Percentiles rank a stretch among this genome's conserved stretches.
These are phyloP conservation scores for Xerus inauris DNA, from an alignment of 2,113 vertebrate species.

Conservation along the genomic window DNA sequence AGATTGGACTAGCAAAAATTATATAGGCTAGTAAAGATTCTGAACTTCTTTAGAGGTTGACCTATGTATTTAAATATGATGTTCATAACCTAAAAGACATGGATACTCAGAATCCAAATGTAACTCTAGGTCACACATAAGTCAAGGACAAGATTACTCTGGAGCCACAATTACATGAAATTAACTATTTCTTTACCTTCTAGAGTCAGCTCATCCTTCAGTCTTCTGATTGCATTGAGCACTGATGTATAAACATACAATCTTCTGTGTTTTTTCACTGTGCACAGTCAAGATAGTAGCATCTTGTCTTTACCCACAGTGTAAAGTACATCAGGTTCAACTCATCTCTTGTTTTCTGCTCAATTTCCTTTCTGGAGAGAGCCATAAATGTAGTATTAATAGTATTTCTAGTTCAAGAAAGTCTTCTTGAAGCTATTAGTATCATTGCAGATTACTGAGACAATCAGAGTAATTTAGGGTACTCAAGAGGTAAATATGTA, in stretches of 20 bases:
- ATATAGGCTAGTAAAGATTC: neutral
- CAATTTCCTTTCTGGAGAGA: conserved; percentile 25
- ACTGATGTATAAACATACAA: neutral
- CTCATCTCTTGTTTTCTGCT: conserved; percentile 11
- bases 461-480: neutral
- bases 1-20: conserved; percentile 27
- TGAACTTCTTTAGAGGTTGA: conserved; percentile 47
- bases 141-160: conserved; percentile 25
- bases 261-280: neutral
- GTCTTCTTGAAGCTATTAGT: conserved; percentile 13
- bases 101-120: conserved; percentile 46
- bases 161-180: neutral
- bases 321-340: neutral
- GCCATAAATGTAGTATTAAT: neutral
- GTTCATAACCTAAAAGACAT: conserved; percentile 38
- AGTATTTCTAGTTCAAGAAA: conserved; percentile 27
- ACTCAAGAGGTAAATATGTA: neutral
- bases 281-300: neutral
- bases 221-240: neutral
- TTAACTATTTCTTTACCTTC: conserved; percentile 34
- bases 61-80: conserved; percentile 54
- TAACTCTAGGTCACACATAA: neutral
- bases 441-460: neutral
- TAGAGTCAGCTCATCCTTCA: neutral
- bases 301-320: neutral